phyloP scores from a whole-genome alignment of 2,888 invertebrate genomes.

The Polietes domitor region DNA sequence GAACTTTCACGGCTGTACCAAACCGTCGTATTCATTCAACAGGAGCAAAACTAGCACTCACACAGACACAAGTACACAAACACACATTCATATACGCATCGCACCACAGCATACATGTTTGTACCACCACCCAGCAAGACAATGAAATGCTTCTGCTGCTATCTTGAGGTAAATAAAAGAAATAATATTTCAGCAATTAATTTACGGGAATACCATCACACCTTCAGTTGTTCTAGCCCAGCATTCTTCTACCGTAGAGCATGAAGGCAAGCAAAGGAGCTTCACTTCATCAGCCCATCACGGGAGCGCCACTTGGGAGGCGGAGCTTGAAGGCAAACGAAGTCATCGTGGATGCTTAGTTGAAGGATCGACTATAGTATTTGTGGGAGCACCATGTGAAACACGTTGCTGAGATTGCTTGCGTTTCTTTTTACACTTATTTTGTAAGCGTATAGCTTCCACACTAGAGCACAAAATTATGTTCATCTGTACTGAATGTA shows the following conservation, averaged over 20 bases:
- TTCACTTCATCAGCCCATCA: background rate
- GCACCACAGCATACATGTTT: background rate
- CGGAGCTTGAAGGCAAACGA: background rate
- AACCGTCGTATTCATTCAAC: constrained; percentile 37
- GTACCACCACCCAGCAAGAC: constrained; percentile 27
- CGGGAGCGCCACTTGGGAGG: background rate
- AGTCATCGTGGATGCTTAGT: background rate
- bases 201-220: constrained; percentile 63
- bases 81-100: background rate
- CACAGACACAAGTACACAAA: constrained; percentile 12
- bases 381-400: background rate
- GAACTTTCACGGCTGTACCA: constrained; percentile 38
- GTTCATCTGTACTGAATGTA: no score
- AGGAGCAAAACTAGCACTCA: background rate
- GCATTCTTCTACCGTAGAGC: background rate
- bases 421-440: background rate
- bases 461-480: background rate
- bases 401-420: background rate
- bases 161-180: constrained; percentile 45
- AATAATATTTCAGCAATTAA: constrained; percentile 65
- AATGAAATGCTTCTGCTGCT: constrained; percentile 30
- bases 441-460: background rate
- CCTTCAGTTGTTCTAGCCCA: constrained; percentile 31
- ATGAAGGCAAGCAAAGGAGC: background rate
- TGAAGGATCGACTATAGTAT: background rate